Evolutionary conservation across 2,797 vertebrate genomes (phyloP), one percentile per base, ranked within the genome.

Genomic region (Myripristis murdjan): DNA sequence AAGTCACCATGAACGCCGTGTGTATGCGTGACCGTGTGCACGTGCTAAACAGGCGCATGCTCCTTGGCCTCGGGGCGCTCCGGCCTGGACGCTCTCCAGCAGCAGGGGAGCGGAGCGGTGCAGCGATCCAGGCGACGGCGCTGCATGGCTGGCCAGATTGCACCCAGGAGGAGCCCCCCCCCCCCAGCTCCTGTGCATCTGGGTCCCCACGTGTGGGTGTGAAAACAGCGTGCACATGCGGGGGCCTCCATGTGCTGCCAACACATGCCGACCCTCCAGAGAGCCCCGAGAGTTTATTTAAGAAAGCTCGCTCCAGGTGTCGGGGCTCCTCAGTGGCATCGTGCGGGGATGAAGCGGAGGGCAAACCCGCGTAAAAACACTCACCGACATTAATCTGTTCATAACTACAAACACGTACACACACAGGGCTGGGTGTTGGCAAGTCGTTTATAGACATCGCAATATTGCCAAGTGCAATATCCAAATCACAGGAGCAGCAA

Each of bases 181-280:
- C 51, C 28, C 33, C 20, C 16, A 61, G 37, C 57, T 52, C 12
- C 3, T 16, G 26, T 52, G 66, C 80, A 82, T 79, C 60, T 82
- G 80, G 44, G 0, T 62, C 26, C 41, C 33, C 56, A 69, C 67
- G 69, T 82, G 67, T 64, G 7, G 49, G 51, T 53, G 58, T 69
- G 23, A 48, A 68, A 69, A 28, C 31, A 16, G 49, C n/a, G 65
- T 16, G 35, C 14, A n/a, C n/a, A n/a, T n/a, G n/a, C n/a, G n/a
- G n/a, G 20, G 1, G 26, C 44, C 63, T 52, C 58, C 71, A 52
- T 78, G 63, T 78, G 75, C 66, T 64, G 37, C 67, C 48, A 22
- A 46, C 71, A 71, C 67, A 73, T 58, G 51, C 61, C 44, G 41
- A 65, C 35, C 35, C 64, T 31, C 67, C 15, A 24, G 52, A 63